Percentiles rank a stretch among this genome's conserved stretches.
Conservation (phyloP, 2,113 vertebrate species). For the Rallus limicola region DNA sequence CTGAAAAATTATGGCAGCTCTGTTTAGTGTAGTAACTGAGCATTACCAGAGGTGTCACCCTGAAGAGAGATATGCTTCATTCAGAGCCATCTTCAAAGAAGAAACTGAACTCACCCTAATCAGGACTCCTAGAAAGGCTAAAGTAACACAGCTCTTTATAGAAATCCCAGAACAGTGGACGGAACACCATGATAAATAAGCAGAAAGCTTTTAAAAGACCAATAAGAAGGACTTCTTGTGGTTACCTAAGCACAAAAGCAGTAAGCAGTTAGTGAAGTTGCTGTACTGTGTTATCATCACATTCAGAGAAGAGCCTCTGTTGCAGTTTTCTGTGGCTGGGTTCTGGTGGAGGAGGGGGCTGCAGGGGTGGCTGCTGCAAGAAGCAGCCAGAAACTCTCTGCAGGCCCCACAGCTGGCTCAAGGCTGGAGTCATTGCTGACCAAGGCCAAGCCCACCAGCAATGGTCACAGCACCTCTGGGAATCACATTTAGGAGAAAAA, state of each 20-base stretch:
- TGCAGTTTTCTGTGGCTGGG: too few species aligned
- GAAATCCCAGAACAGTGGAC: fast-evolving
- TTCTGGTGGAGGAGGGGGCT: too few species aligned
- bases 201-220: not conserved
- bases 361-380: too few species aligned
- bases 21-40: not conserved
- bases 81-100: not conserved
- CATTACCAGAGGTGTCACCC: not conserved
- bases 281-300: not conserved
- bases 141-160: not conserved
- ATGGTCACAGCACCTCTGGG: too few species aligned
- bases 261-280: not conserved
- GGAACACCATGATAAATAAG: not conserved
- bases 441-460: too few species aligned
- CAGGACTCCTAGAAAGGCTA: not conserved
- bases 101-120: not conserved
- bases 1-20: not conserved
- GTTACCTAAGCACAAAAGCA: not conserved
- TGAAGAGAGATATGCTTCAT: not conserved
- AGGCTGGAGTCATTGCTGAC: too few species aligned
- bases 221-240: not conserved
- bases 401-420: too few species aligned
- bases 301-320: not conserved
- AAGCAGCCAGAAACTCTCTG: too few species aligned
- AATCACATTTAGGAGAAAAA: too few species aligned